Conservation (phyloP, 2,113 vertebrate species). For the Campylomormyrus tamandua region DNA sequence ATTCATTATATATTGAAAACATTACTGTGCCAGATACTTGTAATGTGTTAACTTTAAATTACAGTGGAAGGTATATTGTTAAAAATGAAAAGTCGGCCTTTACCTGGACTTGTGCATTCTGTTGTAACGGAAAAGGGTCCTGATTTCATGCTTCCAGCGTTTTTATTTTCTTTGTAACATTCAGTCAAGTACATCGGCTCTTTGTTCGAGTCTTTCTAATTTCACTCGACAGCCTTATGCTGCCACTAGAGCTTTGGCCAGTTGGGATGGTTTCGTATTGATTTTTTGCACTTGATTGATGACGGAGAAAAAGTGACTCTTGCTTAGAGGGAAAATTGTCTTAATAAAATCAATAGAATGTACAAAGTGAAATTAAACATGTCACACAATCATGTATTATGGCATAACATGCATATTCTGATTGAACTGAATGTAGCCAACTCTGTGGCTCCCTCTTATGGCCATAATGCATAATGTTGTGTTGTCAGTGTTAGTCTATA, state of each 20-base stretch:
- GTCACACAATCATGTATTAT: neutral
- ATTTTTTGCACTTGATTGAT: slow-evolving; percentile 8
- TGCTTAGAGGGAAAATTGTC: neutral
- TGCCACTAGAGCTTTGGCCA: neutral
- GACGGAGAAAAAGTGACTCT: neutral
- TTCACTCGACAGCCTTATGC: neutral
- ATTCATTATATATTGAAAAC: neutral
- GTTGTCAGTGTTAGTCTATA: neutral
- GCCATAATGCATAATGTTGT: neutral
- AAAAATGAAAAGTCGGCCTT: neutral
- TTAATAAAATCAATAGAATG: slow-evolving; percentile 17
- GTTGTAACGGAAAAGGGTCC: neutral
- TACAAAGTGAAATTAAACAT: slow-evolving; percentile 6
- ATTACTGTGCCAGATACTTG: neutral
- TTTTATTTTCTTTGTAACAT: neutral
- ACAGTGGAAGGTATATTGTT: neutral
- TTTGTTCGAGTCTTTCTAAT: neutral
- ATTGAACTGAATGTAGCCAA: neutral
- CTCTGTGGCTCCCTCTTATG: slow-evolving; percentile 18
- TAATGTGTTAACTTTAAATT: neutral
- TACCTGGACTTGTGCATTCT: neutral
- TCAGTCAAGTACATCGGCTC: neutral
- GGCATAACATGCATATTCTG: neutral
- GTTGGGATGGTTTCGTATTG: neutral
- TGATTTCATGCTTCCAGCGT: neutral